These are phyloP conservation scores for Tyto alba DNA, from an alignment of 2,113 vertebrate genomes.

Conservation along the genomic window DNA sequence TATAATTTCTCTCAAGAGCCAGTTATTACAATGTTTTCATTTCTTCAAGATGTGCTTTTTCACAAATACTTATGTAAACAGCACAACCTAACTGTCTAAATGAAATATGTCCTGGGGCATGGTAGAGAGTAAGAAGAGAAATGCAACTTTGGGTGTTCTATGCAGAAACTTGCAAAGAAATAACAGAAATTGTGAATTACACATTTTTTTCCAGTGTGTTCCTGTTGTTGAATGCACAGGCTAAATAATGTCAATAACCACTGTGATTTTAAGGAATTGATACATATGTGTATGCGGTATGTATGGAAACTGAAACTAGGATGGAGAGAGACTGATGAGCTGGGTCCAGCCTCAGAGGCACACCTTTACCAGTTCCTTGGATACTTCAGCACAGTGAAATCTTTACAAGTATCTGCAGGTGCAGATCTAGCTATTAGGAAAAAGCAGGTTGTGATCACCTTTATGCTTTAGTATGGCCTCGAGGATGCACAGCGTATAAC, in stretches of 20 bases:
- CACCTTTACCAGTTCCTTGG: background rate
- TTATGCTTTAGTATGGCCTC: background rate
- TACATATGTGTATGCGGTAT: rapidly evolving
- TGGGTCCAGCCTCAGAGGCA: background rate
- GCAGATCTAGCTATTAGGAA: background rate
- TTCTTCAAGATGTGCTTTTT: background rate
- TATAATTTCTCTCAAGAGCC: background rate
- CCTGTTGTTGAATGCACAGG: background rate
- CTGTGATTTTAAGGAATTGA: background rate
- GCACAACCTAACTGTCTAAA: background rate
- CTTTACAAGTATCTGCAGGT: background rate
- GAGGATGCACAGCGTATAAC: background rate
- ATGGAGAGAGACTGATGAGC: background rate
- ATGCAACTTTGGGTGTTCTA: background rate
- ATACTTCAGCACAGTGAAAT: background rate
- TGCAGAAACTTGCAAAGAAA: background rate
- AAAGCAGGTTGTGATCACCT: background rate
- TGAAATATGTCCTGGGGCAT: background rate
- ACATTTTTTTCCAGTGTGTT: background rate
- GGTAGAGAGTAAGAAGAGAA: background rate
- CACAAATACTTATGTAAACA: background rate
- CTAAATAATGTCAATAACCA: background rate
- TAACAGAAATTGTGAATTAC: background rate
- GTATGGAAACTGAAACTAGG: background rate
- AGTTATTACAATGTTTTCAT: background rate